A percentile compares a stretch with the other conserved stretches of the same genome.
phyloP scores from a whole-genome alignment of 2,888 invertebrate species.

The Scotopteryx bipunctaria region DNA sequence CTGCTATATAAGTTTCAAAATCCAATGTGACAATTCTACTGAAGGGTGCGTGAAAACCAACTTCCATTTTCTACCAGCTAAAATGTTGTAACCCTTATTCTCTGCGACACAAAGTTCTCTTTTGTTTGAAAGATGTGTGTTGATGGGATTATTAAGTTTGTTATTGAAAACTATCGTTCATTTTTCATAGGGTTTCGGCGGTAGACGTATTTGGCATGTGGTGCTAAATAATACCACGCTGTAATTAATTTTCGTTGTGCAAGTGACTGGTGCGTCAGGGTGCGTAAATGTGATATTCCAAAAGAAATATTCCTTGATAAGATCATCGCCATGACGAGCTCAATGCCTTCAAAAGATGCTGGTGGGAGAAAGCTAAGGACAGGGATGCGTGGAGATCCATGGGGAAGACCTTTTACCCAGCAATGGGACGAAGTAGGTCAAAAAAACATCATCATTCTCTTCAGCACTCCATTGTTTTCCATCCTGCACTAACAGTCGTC shows the following conservation, averaged over 20 bases:
- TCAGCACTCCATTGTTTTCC: too few species aligned
- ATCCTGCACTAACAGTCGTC: too few species aligned
- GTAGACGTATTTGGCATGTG: conserved; percentile 48
- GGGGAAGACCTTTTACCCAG: too few species aligned
- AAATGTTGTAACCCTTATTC: conserved; percentile 2
- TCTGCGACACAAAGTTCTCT: not conserved
- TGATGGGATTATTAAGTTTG: conserved; percentile 17
- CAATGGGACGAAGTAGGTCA: too few species aligned
- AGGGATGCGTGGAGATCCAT: too few species aligned
- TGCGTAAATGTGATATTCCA: not conserved
- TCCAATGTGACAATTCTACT: not conserved
- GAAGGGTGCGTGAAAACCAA: conserved; percentile 41
- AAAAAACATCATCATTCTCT: too few species aligned
- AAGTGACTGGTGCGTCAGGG: conserved; percentile 24
- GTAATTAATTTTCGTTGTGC: conserved; percentile 30
- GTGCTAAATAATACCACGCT: conserved; percentile 45
- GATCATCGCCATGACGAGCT: too few species aligned
- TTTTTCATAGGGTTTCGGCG: conserved; percentile 56
- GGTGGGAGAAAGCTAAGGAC: too few species aligned
- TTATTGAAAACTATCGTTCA: conserved; percentile 50
- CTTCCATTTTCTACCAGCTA: conserved; percentile 4
- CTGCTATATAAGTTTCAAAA: conserved; percentile 3
- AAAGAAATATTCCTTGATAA: not conserved
- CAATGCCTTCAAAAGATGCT: too few species aligned
- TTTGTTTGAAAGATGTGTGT: not conserved